A percentile compares a stretch with the other conserved stretches of the same genome.
phyloP scores from a whole-genome alignment of 2,888 invertebrate species.

The Drosophila silvestris region DNA sequence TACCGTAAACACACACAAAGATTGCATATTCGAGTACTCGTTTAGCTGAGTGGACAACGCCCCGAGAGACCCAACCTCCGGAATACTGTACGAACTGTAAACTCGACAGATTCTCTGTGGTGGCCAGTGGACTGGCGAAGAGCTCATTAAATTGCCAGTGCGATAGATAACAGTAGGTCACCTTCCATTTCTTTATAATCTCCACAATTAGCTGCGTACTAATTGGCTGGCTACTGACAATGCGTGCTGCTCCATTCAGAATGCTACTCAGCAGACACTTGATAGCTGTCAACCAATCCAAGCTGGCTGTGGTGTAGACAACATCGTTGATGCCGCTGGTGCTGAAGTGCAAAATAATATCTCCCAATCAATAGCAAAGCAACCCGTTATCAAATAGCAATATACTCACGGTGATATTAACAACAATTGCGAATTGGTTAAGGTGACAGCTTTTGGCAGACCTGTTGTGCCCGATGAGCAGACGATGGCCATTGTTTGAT shows the following conservation, averaged over 20 bases:
- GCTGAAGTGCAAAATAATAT: background rate
- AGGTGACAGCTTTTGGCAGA: constrained; percentile 62
- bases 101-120: constrained; percentile 24
- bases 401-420: constrained; percentile 23
- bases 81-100: constrained; percentile 32
- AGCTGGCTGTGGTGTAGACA: constrained; percentile 38
- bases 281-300: constrained; percentile 65
- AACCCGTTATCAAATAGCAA: background rate
- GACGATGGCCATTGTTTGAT: constrained; percentile 60
- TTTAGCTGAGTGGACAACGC: constrained; percentile 9
- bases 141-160: constrained; percentile 61
- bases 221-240: constrained; percentile 57
- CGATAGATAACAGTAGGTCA: constrained; percentile 43
- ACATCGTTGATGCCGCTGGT: constrained; percentile 31
- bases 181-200: constrained; percentile 54
- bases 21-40: constrained; percentile 22
- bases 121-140: constrained; percentile 43
- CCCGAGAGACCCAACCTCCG: constrained; percentile 42
- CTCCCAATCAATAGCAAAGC: background rate
- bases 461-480: constrained; percentile 75
- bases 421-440: constrained; percentile 49
- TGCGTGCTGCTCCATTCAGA: constrained; percentile 45
- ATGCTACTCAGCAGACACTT: constrained; percentile 26
- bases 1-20: constrained; percentile 44
- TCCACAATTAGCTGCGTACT: constrained; percentile 49